Evolutionary conservation across 2,888 invertebrate genomes (phyloP), one percentile per base, ranked within the genome.

Genomic region (Phyto melanocephala): DNA sequence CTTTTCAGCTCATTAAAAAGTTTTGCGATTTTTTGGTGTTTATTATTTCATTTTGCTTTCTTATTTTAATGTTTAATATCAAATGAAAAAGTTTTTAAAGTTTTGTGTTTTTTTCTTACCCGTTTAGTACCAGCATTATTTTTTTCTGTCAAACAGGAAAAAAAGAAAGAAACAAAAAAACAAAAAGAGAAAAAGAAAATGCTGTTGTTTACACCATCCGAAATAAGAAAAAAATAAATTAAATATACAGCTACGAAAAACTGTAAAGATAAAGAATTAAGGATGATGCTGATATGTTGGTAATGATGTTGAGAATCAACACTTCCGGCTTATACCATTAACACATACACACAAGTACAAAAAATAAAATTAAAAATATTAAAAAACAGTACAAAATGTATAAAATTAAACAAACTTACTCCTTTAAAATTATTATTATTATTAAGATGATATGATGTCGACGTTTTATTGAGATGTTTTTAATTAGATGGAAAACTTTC

Each of bases 301-400:
- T 82, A 82, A 82, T 79, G 82, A 82, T 82, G 82, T 75, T 82
- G 79, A 79, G 75, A 82, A 79, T 82, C 82, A 82, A 82, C 82
- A 82, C 82, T 82, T 82, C 82, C 82, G 82, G 82, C 82, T 79
- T 65, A 37, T 71, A 60, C 58, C 63, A 74, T 77, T 65, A 22
- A 54, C 45, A 28, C 28, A 28, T 6, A 28, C 28, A 28, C 6
- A 5, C 6, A n/a, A n/a, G 58, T 24, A 47, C n/a, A 68, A 45
- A 62, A 17, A 28, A 63, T 15, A 42, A 28, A 54, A 45, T 10
- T 15, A 15, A 56, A 70, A 56, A 60, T 54, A 62, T 33, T 54
- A 22, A 54, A 68, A 68, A 75, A 63, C 22, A 76, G 40, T 33
- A 70, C 70, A n/a, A 77, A 81, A 81, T 28, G 6, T 68, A 77